phyloP scores from a whole-genome alignment of 2,113 vertebrate genomes.

The Pluvianellus socialis region DNA sequence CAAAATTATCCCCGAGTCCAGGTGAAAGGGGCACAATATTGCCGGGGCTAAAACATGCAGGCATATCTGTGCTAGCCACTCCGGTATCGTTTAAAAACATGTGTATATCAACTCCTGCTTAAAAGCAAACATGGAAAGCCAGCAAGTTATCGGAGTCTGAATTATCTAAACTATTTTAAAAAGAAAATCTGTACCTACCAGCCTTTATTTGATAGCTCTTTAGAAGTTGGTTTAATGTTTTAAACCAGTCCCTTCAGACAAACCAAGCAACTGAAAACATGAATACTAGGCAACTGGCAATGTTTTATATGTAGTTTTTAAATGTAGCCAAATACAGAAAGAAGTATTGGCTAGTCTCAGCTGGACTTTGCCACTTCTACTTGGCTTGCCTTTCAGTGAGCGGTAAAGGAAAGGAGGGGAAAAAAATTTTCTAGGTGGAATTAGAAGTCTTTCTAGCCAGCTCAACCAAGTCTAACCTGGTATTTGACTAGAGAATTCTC shows the following conservation, averaged over 20 bases:
- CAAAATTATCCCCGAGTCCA: background rate
- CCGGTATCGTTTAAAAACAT: background rate
- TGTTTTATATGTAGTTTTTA: background rate
- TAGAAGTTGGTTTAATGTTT: background rate
- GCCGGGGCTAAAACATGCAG: background rate
- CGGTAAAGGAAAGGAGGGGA: background rate
- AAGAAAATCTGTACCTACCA: background rate
- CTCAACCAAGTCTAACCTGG: background rate
- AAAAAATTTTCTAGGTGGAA: background rate
- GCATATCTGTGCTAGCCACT: background rate
- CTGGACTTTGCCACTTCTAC: background rate
- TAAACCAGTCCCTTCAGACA: background rate
- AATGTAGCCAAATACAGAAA: background rate
- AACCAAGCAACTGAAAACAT: background rate
- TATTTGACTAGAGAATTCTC: background rate
- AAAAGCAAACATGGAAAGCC: background rate
- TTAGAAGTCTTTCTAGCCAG: background rate
- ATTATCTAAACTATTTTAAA: background rate
- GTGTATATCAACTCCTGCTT: rapidly evolving
- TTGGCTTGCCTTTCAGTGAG: background rate
- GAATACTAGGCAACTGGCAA: background rate
- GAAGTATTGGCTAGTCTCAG: background rate
- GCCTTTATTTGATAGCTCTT: background rate
- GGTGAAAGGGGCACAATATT: background rate
- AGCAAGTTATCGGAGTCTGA: background rate